Percentiles rank a stretch among this genome's conserved stretches.
These are phyloP conservation scores for Drosophila ochracea DNA, from an alignment of 2,888 invertebrate species.

Conservation along the genomic window DNA sequence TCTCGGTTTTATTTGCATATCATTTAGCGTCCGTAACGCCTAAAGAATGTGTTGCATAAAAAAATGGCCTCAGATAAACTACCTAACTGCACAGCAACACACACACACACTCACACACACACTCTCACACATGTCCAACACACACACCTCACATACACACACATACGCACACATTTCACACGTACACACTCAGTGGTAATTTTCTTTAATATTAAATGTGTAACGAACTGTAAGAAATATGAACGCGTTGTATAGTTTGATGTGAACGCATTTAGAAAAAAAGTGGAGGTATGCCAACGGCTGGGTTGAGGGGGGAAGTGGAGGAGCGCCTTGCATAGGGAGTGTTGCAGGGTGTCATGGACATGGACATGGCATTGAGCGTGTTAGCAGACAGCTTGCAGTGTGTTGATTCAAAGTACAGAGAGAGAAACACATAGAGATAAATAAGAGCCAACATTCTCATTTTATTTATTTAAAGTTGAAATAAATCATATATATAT, in stretches of 20 bases:
- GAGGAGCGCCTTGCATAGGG: not conserved
- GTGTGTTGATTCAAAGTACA: slow-evolving; percentile 42
- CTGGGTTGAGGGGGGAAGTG: not conserved
- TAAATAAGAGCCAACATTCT: not conserved
- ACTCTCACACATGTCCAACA: not conserved
- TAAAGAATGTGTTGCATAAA: slow-evolving; percentile 53
- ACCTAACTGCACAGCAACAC: slow-evolving; percentile 45
- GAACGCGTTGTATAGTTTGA: slow-evolving; percentile 77
- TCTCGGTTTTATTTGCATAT: slow-evolving; percentile 77
- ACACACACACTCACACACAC: slow-evolving; percentile 6
- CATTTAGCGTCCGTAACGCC: slow-evolving; percentile 65
- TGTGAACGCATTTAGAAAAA: slow-evolving; percentile 65
- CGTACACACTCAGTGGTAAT: slow-evolving; percentile 58
- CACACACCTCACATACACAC: slow-evolving; percentile 1
- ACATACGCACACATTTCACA: slow-evolving; percentile 11
- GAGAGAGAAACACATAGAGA: slow-evolving; percentile 9
- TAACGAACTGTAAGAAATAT: slow-evolving; percentile 80
- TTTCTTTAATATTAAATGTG: slow-evolving; percentile 81
- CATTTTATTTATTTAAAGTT: not conserved
- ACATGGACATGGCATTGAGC: slow-evolving; percentile 63
- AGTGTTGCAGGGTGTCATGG: slow-evolving; percentile 9
- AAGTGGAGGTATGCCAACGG: slow-evolving; percentile 2
- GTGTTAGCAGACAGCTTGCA: slow-evolving; percentile 24
- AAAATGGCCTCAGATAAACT: slow-evolving; percentile 61
- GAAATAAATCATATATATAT: not conserved